These are phyloP conservation scores for Murina feae DNA, from an alignment of 2,113 vertebrate species.

Conservation along the genomic window DNA sequence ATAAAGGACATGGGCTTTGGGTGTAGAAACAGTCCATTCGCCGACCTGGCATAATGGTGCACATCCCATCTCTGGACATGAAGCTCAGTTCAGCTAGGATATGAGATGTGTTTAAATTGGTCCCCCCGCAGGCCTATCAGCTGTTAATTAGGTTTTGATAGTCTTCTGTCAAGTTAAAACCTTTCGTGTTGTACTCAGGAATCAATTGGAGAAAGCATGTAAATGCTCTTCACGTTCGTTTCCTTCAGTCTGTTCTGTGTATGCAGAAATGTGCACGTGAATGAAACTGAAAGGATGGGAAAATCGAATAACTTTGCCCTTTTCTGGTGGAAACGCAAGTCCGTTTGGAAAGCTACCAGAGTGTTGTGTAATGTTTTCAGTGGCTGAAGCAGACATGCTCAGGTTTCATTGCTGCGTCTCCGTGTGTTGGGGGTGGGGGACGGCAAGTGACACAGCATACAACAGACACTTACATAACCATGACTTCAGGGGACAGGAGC, in stretches of 20 bases:
- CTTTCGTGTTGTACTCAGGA: neutral
- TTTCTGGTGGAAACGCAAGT: neutral
- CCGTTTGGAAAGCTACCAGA: neutral
- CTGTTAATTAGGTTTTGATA: neutral
- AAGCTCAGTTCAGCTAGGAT: neutral
- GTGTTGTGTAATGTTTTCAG: conserved; percentile 36
- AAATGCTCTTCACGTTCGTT: neutral
- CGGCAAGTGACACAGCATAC: conserved; percentile 52
- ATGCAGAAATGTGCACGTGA: neutral
- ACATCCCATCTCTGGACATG: neutral
- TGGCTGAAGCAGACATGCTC: neutral
- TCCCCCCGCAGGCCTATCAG: neutral
- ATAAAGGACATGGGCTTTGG: neutral
- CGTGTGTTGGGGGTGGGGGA: neutral
- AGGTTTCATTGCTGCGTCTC: conserved; percentile 23
- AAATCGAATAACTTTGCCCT: neutral
- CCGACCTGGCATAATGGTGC: neutral
- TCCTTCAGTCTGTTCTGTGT: neutral
- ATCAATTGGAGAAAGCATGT: neutral
- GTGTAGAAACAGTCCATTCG: neutral
- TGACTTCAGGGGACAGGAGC: conserved; percentile 42
- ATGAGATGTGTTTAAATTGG: neutral
- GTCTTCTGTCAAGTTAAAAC: neutral
- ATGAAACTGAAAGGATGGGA: neutral
- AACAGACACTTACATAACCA: conserved; percentile 37